Evolutionary conservation across 1,140 invertebrate species (phyloP), one percentile per base, ranked within the genome.

Genomic region (Teleogryllus occipitalis): DNA sequence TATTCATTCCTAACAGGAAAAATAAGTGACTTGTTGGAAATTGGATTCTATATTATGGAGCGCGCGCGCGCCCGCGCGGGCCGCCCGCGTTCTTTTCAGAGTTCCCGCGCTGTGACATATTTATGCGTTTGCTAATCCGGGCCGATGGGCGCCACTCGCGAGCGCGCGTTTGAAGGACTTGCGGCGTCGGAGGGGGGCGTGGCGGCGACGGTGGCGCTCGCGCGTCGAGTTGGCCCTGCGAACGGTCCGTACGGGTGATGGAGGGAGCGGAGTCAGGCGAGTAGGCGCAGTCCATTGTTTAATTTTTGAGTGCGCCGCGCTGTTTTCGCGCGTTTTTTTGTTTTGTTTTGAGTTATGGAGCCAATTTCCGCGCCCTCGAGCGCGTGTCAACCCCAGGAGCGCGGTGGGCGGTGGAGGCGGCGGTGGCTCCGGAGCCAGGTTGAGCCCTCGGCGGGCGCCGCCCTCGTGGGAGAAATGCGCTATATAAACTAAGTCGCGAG

Each of bases 1-100:
- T 65, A 65, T 65, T 65, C 54, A 65, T 65, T 65, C 54, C 54
- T 65, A 65, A 65, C 54, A 65, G 54, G 54, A 65, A 65, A 65
- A 65, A 65, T 65, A 65, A 65, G 54, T 65, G 54, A 65, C 54
- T 65, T 65, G 54, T 65, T 65, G 54, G 54, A 65, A 65, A 65
- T 65, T 65, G 54, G 54, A 65, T 65, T 65, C 54, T 65, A 65
- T 65, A 65, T 65, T 65, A 65, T 65, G 54, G 54, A 65, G 54
- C 10, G 1, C 54, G 54, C 54, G 7, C 10, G 54, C 10, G 54
- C 54, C 2, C 54, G 54, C 10, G n/a, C n/a, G n/a, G n/a, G n/a
- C 10, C 27, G 27, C 27, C 27, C 27, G 27, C 54, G 54, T 65
- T 65, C 54, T 65, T 65, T 65, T 65, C 54, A 65, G 54, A 65